Evolutionary conservation across 2,797 vertebrate genomes (phyloP).

Genomic region (Propithecus deckenii): DNA sequence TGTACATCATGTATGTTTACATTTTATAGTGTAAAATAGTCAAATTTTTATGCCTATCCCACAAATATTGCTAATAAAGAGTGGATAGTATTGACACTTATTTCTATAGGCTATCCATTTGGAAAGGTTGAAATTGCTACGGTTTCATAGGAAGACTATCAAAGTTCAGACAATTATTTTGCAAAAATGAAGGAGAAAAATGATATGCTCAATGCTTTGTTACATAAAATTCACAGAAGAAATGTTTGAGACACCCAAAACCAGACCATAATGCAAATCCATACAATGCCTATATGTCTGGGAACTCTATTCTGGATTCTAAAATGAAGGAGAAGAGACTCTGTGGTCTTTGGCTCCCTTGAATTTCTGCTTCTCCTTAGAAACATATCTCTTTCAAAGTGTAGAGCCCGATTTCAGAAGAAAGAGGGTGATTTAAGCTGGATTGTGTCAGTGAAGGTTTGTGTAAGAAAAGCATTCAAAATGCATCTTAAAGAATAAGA

Average conservation of each 20-base stretch:
- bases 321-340: background rate
- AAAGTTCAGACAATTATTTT: conserved; percentile 7
- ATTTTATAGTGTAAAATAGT: conserved; percentile 18
- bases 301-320: background rate
- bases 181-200: background rate
- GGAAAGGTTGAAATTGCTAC: background rate
- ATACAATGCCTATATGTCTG: background rate
- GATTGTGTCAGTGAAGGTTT: background rate
- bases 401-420: background rate
- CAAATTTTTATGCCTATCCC: background rate
- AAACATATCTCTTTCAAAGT: background rate
- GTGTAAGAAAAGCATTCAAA: conserved; percentile 21
- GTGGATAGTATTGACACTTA: background rate
- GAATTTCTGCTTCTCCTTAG: background rate
- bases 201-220: background rate
- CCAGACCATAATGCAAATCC: background rate
- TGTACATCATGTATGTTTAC: background rate
- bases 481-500: background rate
- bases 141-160: background rate
- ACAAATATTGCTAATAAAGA: conserved; percentile 3
- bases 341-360: background rate
- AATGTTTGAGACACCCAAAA: background rate
- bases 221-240: background rate
- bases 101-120: background rate
- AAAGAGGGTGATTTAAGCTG: background rate